Conservation (phyloP, 2,113 vertebrate genomes). For the Sakesphorus luctuosus region DNA sequence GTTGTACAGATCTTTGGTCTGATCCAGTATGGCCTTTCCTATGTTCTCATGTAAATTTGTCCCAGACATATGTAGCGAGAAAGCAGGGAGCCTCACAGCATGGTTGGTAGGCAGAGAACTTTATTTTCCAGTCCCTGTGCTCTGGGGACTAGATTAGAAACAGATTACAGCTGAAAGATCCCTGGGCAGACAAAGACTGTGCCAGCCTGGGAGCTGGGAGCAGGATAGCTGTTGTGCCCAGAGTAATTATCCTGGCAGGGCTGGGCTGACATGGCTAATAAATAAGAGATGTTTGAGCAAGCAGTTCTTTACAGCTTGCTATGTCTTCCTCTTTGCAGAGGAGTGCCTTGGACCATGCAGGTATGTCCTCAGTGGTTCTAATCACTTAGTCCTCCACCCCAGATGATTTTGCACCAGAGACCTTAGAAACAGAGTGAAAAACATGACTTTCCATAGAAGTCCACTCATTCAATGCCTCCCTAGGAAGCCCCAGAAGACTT, state of each 20-base stretch:
- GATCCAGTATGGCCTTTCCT: neutral
- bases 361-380: slow-evolving; percentile 48
- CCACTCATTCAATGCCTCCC: neutral
- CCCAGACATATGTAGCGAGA: neutral
- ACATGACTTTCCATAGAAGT: neutral
- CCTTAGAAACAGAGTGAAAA: slow-evolving; percentile 22
- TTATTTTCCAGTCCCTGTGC: slow-evolving; percentile 28
- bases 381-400: neutral
- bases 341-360: neutral
- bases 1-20: neutral
- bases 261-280: slow-evolving; percentile 19
- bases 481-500: neutral
- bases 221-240: slow-evolving; percentile 7
- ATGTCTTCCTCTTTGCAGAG: slow-evolving; percentile 3
- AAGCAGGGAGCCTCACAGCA: slow-evolving; percentile 8
- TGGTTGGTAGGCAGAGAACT: neutral
- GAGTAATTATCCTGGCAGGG: slow-evolving; percentile 42
- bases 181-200: neutral
- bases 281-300: slow-evolving; percentile 59
- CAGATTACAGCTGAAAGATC: slow-evolving; percentile 12
- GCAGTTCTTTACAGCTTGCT: slow-evolving; percentile 20
- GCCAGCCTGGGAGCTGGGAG: slow-evolving; percentile 1
- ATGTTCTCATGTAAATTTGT: neutral
- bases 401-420: neutral
- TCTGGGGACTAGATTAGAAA: slow-evolving; percentile 26